phyloP scores from a whole-genome alignment of 1,140 invertebrate genomes.

The Lithobius niger region DNA sequence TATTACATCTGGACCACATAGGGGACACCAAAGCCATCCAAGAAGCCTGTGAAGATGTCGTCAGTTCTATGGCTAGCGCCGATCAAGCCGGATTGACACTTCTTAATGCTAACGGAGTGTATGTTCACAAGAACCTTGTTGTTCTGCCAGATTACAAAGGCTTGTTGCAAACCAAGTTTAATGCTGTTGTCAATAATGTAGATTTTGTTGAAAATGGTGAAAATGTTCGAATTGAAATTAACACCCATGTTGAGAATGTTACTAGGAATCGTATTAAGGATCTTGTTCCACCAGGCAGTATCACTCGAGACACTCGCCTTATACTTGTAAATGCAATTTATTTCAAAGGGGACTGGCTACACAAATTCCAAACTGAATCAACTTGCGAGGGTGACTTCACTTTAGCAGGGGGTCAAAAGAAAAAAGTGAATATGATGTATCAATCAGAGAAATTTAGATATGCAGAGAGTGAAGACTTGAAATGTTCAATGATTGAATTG shows the following conservation, averaged over 20 bases:
- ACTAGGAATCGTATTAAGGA: slow-evolving; percentile 55
- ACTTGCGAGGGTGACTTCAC: slow-evolving; percentile 43
- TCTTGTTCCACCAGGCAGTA: slow-evolving; percentile 30
- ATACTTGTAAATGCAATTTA: slow-evolving; percentile 64
- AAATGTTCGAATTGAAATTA: slow-evolving; percentile 42
- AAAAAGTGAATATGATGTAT: slow-evolving; percentile 49
- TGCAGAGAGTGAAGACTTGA: slow-evolving; percentile 43
- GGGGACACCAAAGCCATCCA: slow-evolving; percentile 14
- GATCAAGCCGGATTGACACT: slow-evolving; percentile 34
- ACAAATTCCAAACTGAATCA: slow-evolving; percentile 45
- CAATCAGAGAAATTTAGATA: slow-evolving; percentile 48
- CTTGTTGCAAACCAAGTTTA: slow-evolving; percentile 42
- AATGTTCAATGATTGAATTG: slow-evolving; percentile 60
- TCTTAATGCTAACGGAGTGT: slow-evolving; percentile 48
- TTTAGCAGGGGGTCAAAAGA: slow-evolving; percentile 29
- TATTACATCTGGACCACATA: slow-evolving; percentile 39
- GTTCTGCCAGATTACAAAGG: slow-evolving; percentile 43
- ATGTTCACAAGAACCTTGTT: slow-evolving; percentile 35
- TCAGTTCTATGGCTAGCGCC: slow-evolving; percentile 13
- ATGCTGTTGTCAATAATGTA: slow-evolving; percentile 45
- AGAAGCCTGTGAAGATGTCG: not conserved
- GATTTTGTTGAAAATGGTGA: slow-evolving; percentile 49
- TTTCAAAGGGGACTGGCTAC: slow-evolving; percentile 62
- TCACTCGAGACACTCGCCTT: slow-evolving; percentile 30
- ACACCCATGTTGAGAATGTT: slow-evolving; percentile 51